Evolutionary conservation across 2,113 vertebrate genomes (phyloP), one percentile per base, ranked within the genome.

Genomic region (Scartelaos histophorus): DNA sequence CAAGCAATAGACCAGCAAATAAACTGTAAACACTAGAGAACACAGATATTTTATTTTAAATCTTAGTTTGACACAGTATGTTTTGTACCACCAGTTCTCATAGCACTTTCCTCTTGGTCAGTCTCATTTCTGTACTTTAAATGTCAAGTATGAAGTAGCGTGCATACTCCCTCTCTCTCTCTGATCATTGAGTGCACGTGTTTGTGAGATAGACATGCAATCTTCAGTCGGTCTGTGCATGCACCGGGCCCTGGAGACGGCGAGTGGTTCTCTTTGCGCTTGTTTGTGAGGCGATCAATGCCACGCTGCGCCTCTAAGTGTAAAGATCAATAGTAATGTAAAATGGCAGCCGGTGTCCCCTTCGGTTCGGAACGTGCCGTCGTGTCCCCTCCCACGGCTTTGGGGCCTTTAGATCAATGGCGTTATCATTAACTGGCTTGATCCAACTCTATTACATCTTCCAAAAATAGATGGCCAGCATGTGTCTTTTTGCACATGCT

Each of bases 271-370:
- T 54, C 73, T 74, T 66, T 79, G 68, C 43, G 69, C 57, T 77
- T 82, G 74, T 71, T 65, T 29, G 82, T 69, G 74, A 74, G 62
- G 75, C 82, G 79, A 92, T 93, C 90, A 51, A 91, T 92, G 81
- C 49, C 0, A 5, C 12, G 60, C 73, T n/a, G 6, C 79, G 68
- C 83, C 61, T 82, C 77, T 86, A 74, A 29, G 70, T 60, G 68
- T 60, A 74, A 80, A 83, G 83, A 91, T 91, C 89, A 82, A 90
- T 91, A 87, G 76, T 69, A 79, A 90, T 90, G 87, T 86, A 85
- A 92, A 90, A 93, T 89, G 90, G 85, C 86, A 85, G 81, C 83
- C 74, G 1, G 64, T 29, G 73, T 86, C 80, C 67, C 56, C 25
- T 24, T 72, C 76, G 68, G 81, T 71, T 70, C 78, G 69, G 49